Conservation (phyloP, 2,113 vertebrate genomes). For the Acinonyx jubatus region DNA sequence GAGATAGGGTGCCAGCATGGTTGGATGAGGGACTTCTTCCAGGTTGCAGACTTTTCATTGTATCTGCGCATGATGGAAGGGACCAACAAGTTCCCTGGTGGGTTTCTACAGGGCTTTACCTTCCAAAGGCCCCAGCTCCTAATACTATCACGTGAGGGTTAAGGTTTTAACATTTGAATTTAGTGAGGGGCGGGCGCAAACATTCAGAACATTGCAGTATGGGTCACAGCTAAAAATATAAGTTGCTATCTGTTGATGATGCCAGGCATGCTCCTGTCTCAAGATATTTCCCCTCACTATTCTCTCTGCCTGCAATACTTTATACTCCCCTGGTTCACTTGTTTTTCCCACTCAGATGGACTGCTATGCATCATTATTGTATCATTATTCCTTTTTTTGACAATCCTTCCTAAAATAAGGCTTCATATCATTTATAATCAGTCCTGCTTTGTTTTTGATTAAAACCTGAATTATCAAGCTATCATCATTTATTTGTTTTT, state of each 20-base stretch:
- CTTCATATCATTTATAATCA: neutral
- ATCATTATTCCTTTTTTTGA: neutral
- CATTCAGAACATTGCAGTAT: neutral
- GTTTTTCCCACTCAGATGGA: neutral
- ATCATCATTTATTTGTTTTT: neutral
- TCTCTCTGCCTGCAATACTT: neutral
- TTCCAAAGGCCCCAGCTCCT: neutral
- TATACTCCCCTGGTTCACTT: neutral
- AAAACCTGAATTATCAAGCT: neutral
- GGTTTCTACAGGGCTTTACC: neutral
- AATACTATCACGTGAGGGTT: neutral
- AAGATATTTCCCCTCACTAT: neutral
- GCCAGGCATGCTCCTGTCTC: neutral
- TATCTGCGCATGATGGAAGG: neutral
- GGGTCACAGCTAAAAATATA: neutral
- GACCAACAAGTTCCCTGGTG: neutral
- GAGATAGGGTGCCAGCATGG: neutral
- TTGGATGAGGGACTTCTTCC: neutral
- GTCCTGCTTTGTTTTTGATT: neutral
- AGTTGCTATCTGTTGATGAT: neutral
- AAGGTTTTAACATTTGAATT: neutral
- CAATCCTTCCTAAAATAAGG: neutral
- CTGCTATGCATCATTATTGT: neutral
- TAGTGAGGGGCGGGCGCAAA: neutral
- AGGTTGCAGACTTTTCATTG: neutral